phyloP scores from a whole-genome alignment of 2,888 invertebrate species.

The Xylocampa areola region DNA sequence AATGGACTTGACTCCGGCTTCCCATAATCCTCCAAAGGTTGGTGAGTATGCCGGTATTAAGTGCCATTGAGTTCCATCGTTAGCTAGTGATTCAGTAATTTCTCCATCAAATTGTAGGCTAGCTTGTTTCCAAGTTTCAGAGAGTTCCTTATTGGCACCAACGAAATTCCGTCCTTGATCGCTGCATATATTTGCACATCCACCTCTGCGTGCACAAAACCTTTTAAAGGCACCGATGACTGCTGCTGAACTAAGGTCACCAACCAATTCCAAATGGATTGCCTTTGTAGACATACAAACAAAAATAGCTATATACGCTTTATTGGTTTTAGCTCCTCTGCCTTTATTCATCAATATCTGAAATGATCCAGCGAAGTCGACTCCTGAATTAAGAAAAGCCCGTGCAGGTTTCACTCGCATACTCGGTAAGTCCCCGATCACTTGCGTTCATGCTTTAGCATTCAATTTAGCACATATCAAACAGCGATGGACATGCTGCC shows the following conservation, averaged over 20 bases:
- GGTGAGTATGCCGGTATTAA: slow-evolving; percentile 1
- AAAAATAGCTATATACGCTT: slow-evolving; percentile 17
- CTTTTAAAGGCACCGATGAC: slow-evolving; percentile 18
- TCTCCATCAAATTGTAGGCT: slow-evolving; percentile 16
- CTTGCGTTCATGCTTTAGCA: slow-evolving; percentile 8
- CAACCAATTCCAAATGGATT: slow-evolving; percentile 17
- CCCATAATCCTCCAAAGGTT: background rate
- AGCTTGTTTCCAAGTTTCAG: slow-evolving; percentile 24
- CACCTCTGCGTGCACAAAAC: slow-evolving; percentile 14
- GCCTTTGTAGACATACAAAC: slow-evolving; percentile 16
- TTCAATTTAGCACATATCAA: slow-evolving; percentile 8
- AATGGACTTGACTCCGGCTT: no score
- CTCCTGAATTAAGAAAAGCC: slow-evolving; percentile 9
- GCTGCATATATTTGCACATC: slow-evolving; percentile 20
- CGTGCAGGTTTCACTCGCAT: slow-evolving; percentile 16
- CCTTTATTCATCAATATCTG: slow-evolving; percentile 16
- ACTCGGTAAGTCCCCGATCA: slow-evolving; percentile 21
- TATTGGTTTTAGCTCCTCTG: slow-evolving; percentile 18
- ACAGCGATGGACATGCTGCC: slow-evolving; percentile 1
- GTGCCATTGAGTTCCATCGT: slow-evolving; percentile 26
- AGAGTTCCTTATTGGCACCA: slow-evolving; percentile 14
- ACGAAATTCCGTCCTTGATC: slow-evolving; percentile 21
- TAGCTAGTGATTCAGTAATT: slow-evolving; percentile 8
- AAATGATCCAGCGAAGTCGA: slow-evolving; percentile 7
- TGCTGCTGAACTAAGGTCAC: slow-evolving; percentile 12